Evolutionary conservation across 1,140 invertebrate genomes (phyloP), one percentile per base, ranked within the genome.

Genomic region (Pantala flavescens): DNA sequence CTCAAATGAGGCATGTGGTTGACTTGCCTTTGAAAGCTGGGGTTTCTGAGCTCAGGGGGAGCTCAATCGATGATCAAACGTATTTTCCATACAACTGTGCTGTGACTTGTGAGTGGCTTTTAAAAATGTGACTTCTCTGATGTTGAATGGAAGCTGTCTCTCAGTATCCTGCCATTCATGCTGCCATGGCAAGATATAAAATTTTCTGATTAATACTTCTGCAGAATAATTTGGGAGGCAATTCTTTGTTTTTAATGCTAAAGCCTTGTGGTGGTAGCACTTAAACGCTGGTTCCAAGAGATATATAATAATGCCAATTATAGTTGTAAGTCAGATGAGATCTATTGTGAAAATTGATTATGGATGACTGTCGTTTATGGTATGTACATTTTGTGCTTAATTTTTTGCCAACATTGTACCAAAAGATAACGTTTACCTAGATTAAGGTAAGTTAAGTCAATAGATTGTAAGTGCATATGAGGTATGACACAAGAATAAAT

Each of bases 401-500:
- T 72, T 72, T 70, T 72, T 72, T 72, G 71, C 71, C 71, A 72
- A 72, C 24, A 72, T 72, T 72, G 71, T 72, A 72, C 71, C 71
- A 72, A 72, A 72, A 72, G 71, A 72, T 72, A 63, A 63, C n/a
- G 71, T 72, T 72, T 72, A 72, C 71, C 71, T 72, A 72, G 71
- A 36, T 36, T 72, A 72, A 72, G 71, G 71, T 72, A 72, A 36
- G 71, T 72, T 72, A 72, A 72, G 71, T 72, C 71, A 72, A 42
- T 72, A 72, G 71, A 36, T 36, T 28, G 42, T 72, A 72, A 72
- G 71, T 36, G 24, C 42, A 36, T 72, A 36, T 23, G 24, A 42
- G 24, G 71, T 23, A 23, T 24, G 24, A 71, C 70, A 24, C 19
- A 36, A 21, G 21, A 72, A 72, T 72, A 19, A 16, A 63, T 21